A percentile compares a stretch with the other conserved stretches of the same genome.
These are phyloP conservation scores for Phodopus roborovskii DNA, from an alignment of 2,113 vertebrate species.

Conservation along the genomic window DNA sequence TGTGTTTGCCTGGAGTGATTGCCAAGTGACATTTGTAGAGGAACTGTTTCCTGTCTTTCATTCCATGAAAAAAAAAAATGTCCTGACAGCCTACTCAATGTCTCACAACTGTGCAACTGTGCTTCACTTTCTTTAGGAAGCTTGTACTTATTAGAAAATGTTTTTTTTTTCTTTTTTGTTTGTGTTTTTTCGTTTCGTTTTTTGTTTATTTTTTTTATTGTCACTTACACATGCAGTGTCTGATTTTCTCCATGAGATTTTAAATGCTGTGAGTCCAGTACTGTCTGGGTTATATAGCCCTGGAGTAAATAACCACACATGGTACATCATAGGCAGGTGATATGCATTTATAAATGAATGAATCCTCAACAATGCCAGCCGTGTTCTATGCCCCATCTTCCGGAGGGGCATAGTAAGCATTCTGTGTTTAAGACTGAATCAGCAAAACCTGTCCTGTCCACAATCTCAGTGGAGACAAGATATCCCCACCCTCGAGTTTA, in stretches of 20 bases:
- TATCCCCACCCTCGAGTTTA: neutral
- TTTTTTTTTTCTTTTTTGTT: too few species aligned
- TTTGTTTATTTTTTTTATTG: too few species aligned
- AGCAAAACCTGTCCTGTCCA: neutral
- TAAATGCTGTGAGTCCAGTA: neutral
- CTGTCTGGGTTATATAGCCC: too few species aligned
- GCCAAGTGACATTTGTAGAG: constrained; percentile 64
- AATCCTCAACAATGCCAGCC: rapidly evolving
- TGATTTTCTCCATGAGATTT: neutral
- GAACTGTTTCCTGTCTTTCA: constrained; percentile 59
- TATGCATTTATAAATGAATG: neutral
- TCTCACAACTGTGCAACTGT: constrained; percentile 45
- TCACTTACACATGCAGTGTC: neutral
- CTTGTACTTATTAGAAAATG: neutral
- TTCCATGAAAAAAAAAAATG: constrained; percentile 27
- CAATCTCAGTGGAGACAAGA: neutral
- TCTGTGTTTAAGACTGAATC: neutral
- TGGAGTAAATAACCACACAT: rapidly evolving
- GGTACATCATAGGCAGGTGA: too few species aligned
- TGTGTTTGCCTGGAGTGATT: constrained; percentile 59
- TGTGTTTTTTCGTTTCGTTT: too few species aligned
- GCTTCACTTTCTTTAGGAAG: constrained; percentile 53
- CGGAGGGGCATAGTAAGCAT: too few species aligned
- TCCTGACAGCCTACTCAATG: constrained; percentile 45
- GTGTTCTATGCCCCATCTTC: neutral